Evolutionary conservation across 2,113 vertebrate genomes (phyloP), one percentile per base, ranked within the genome.

Genomic region (Lepidothrix coronata): DNA sequence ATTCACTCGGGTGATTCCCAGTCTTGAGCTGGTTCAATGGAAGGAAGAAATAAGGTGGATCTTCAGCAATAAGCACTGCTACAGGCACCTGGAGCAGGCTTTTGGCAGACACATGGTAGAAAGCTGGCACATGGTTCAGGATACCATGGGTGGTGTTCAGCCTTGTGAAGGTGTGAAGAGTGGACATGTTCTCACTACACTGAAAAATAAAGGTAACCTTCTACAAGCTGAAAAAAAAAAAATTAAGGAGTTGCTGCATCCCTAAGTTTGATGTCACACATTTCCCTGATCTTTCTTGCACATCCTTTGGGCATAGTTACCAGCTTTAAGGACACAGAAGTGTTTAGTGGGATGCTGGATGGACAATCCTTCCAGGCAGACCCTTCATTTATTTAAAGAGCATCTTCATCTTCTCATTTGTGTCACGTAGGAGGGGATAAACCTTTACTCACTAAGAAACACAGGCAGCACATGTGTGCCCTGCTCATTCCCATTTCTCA

Each of bases 301-400:
- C 9, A n/a, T 24, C 2, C 25, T 54, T 49, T 54, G 58, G 71
- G 14, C 1, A 24, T 0, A 1, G 25, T 7, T 37, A 1, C 8
- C 58, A 58, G 16, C 2, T 83, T 35, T 19, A 44, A 43, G 28
- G 61, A 18, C 31, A 23, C 9, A 24, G 22, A 18, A 11, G 12
- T 33, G 8, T 44, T 80, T 15, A 28, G 20, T 9, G 44, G 39
- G 43, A 35, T 30, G 20, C 21, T 68, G 43, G 39, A 46, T 37
- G 39, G 63, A 16, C 3, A 43, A 41, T 20, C 8, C 41, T 68
- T 63, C 59, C 54, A 37, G 14, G 10, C 23, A 70, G 20, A 65
- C 7, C 27, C 12, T 89, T 44, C 41, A 37, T 52, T 65, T 58
- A 10, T 52, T 49, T 27, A 21, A 14, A 58, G 20, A 74, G 1